phyloP scores from a whole-genome alignment of 1,140 invertebrate genomes.

The Stegodyphus mimosarum region DNA sequence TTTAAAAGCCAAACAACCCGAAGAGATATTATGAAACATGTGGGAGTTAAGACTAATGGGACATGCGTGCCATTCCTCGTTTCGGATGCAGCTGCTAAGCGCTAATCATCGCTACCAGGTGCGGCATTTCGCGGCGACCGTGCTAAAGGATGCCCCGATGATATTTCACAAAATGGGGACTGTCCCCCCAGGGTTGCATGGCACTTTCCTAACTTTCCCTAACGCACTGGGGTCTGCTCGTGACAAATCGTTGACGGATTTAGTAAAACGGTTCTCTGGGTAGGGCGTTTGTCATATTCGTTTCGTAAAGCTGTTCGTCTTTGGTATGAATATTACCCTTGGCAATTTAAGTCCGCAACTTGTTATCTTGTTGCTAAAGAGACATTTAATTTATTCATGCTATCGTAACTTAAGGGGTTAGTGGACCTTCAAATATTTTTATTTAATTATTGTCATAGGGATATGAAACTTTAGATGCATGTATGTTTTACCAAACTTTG shows the following conservation, averaged over 20 bases:
- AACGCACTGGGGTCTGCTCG: neutral
- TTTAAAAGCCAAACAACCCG: constrained; percentile 48
- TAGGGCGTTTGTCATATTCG: too few species aligned
- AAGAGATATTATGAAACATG: constrained; percentile 48
- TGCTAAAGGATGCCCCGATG: constrained; percentile 33
- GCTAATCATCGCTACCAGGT: constrained; percentile 54
- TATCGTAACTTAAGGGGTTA: too few species aligned
- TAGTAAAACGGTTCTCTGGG: constrained; percentile 31
- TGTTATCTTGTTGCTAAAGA: neutral
- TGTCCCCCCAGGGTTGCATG: neutral
- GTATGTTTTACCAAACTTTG: too few species aligned
- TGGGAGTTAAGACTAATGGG: constrained; percentile 27
- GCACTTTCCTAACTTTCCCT: neutral
- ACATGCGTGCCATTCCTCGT: constrained; percentile 22
- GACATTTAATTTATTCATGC: too few species aligned
- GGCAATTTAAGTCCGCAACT: neutral
- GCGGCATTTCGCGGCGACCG: constrained; percentile 44
- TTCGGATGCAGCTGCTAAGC: constrained; percentile 38
- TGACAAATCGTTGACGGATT: constrained; percentile 52
- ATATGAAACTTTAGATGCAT: too few species aligned
- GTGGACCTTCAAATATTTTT: too few species aligned
- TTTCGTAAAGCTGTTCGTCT: neutral
- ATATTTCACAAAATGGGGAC: constrained; percentile 1
- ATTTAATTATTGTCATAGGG: too few species aligned
- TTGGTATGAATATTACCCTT: neutral